These are phyloP conservation scores for Zoanthus sociatus DNA, from an alignment of 92 coral and sea anemone genomes.

Conservation along the genomic window DNA sequence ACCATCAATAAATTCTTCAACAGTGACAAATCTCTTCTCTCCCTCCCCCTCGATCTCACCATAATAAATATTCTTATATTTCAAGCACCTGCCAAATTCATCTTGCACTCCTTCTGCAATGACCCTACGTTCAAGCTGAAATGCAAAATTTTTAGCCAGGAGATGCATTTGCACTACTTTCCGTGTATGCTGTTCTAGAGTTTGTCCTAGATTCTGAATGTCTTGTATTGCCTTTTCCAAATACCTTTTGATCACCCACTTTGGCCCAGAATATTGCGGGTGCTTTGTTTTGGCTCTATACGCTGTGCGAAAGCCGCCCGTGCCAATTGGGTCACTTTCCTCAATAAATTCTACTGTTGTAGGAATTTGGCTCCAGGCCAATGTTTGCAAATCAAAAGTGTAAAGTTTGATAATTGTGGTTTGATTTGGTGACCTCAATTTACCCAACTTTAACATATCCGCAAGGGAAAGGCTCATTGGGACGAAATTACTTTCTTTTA, in stretches of 20 bases:
- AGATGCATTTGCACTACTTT: constrained; percentile 71
- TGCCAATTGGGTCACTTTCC: constrained; percentile 31
- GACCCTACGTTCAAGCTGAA: constrained; percentile 17
- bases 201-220: not conserved
- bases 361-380: constrained; percentile 37
- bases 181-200: not conserved
- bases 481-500: constrained; percentile 10
- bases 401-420: constrained; percentile 25
- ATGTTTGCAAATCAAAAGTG: constrained; percentile 32
- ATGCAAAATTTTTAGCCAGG: constrained; percentile 61
- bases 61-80: constrained; percentile 60
- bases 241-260: constrained; percentile 27
- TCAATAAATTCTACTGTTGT: constrained; percentile 9
- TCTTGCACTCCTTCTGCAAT: constrained; percentile 12
- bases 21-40: constrained; percentile 53
- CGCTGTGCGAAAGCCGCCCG: constrained; percentile 41
- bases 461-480: constrained; percentile 32
- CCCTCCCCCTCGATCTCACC: constrained; percentile 55
- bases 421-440: constrained; percentile 21
- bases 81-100: constrained; percentile 45
- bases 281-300: constrained; percentile 21
- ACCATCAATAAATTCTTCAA: constrained; percentile 71
- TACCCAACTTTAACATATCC: constrained; percentile 8
- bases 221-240: constrained; percentile 20
- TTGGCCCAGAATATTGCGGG: not conserved